phyloP scores from a whole-genome alignment of 2,888 invertebrate species.

The Nipponacmea schrenckii region DNA sequence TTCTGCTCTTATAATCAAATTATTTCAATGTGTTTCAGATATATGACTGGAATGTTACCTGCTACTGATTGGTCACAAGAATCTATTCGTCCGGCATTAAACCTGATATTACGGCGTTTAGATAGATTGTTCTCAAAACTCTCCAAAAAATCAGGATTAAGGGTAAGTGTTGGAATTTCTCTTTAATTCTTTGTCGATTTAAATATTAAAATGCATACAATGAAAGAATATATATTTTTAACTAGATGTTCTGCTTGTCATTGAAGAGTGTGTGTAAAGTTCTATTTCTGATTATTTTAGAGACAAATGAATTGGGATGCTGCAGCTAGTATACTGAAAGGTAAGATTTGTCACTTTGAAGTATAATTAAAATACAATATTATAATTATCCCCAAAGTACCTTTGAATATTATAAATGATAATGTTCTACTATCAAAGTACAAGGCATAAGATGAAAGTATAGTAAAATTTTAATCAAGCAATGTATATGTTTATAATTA shows the following conservation, averaged over 20 bases:
- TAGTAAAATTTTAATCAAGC: too few species aligned
- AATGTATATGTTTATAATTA: too few species aligned
- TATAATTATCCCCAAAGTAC: constrained; percentile 2
- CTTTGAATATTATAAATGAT: too few species aligned
- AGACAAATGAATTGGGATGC: constrained; percentile 98
- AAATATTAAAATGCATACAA: too few species aligned
- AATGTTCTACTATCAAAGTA: too few species aligned
- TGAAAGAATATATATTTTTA: too few species aligned
- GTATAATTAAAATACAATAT: too few species aligned
- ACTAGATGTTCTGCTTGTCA: too few species aligned
- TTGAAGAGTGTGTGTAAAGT: too few species aligned
- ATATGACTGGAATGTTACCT: constrained; percentile 78
- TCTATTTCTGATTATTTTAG: constrained; percentile 69
- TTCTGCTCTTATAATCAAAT: too few species aligned
- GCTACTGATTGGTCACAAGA: constrained; percentile 96
- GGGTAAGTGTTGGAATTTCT: constrained; percentile 47
- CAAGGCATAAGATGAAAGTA: too few species aligned
- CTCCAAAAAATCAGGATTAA: constrained; percentile 86
- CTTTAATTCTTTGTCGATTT: not conserved
- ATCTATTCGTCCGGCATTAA: constrained; percentile 88
- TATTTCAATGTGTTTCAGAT: constrained; percentile 46
- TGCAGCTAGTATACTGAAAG: constrained; percentile 91
- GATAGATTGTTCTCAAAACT: constrained; percentile 98
- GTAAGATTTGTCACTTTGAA: too few species aligned
- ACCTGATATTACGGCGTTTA: constrained; percentile 87